Evolutionary conservation across 92 coral and sea anemone species (phyloP).

Genomic region (Epizoanthus fatuus): DNA sequence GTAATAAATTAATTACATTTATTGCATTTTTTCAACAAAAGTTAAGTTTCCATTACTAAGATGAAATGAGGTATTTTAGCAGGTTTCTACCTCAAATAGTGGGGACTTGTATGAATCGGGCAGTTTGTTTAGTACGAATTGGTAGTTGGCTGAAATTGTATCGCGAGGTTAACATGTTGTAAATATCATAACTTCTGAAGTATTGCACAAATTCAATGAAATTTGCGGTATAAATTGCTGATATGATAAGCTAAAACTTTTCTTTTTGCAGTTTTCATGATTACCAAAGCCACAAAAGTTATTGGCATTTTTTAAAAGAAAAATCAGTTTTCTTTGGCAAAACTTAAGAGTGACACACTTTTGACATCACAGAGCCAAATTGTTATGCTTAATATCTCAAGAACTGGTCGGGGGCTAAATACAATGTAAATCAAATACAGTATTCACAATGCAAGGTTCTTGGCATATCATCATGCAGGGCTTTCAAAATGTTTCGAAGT

Average conservation of each 20-base stretch:
- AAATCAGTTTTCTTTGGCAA: too few relatives aligned
- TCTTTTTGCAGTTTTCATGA: constrained; percentile 1
- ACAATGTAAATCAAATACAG: too few relatives aligned
- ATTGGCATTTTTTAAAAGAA: too few relatives aligned
- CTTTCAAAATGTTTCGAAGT: too few relatives aligned
- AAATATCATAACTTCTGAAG: constrained; percentile 20
- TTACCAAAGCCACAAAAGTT: not conserved
- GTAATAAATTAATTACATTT: not conserved
- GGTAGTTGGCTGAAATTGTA: constrained; percentile 1
- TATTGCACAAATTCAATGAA: constrained; percentile 18
- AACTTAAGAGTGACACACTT: too few relatives aligned
- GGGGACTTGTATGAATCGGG: constrained; percentile 6
- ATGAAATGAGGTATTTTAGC: not conserved
- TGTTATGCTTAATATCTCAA: too few relatives aligned
- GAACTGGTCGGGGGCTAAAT: too few relatives aligned
- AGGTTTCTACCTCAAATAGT: constrained; percentile 7
- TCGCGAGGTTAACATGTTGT: not conserved
- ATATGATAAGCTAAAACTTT: not conserved
- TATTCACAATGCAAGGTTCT: too few relatives aligned
- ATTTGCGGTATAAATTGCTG: not conserved
- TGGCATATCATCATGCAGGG: too few relatives aligned
- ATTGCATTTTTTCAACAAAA: constrained; percentile 16
- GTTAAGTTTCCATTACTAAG: not conserved
- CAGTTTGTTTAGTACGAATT: constrained; percentile 6
- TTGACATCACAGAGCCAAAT: too few relatives aligned